phyloP scores from a whole-genome alignment of 1,140 invertebrate genomes.

The Zaprionus ornatus region DNA sequence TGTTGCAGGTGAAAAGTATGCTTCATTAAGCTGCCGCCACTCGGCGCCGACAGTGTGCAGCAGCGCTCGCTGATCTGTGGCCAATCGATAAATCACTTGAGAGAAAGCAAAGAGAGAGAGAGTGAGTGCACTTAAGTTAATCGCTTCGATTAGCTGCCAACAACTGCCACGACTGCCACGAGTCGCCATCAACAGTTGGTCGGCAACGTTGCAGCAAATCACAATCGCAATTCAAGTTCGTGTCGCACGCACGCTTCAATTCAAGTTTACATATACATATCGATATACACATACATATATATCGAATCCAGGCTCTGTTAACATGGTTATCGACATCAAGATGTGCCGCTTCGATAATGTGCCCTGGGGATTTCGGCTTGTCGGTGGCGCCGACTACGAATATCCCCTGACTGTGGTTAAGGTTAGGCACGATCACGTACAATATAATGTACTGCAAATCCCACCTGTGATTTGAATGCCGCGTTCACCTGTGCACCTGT shows the following conservation, averaged over 20 bases:
- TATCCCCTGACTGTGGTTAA: constrained; percentile 92
- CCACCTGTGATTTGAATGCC: constrained; percentile 42
- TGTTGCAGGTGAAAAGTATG: constrained; percentile 69
- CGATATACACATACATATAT: not conserved
- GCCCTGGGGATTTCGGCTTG: constrained; percentile 95
- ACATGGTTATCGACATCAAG: constrained; percentile 85
- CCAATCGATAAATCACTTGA: constrained; percentile 31
- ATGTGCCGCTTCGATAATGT: constrained; percentile 87
- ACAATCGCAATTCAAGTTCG: constrained; percentile 32
- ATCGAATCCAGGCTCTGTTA: constrained; percentile 10
- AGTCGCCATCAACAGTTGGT: constrained; percentile 64
- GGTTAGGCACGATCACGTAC: constrained; percentile 85
- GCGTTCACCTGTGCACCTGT: constrained; percentile 21
- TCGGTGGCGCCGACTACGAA: constrained; percentile 92
- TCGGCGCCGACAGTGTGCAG: constrained; percentile 16
- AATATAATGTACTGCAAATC: not conserved
- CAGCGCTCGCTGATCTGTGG: not conserved
- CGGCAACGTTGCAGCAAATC: constrained; percentile 54
- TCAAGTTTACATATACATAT: not conserved
- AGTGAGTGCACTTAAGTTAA: constrained; percentile 25
- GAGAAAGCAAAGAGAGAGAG: not conserved
- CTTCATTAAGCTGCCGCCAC: constrained; percentile 51
- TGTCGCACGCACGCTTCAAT: constrained; percentile 14
- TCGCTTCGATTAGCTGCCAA: constrained; percentile 45
- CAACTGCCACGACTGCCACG: constrained; percentile 7